Evolutionary conservation across 2,888 invertebrate genomes (phyloP), one percentile per base, ranked within the genome.

Genomic region (Chloromyia formosa): DNA sequence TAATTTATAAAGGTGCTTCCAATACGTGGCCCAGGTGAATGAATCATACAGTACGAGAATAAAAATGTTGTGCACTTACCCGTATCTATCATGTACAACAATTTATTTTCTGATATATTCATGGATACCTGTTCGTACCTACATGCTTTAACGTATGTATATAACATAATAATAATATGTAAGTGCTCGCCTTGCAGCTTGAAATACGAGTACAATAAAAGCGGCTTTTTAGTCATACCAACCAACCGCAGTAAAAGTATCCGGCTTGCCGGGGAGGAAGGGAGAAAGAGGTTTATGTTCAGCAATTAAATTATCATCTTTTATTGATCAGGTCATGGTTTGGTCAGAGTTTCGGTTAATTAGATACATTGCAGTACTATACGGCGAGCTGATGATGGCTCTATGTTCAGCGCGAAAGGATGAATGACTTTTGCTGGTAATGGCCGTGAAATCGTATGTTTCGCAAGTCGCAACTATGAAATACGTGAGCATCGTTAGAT

Each of bases 241-340:
- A 35, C 27, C 2, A 35, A 35, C 3, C 27, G 27, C 27, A 35
- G 27, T 35, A 7, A 7, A 35, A 35, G 7, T 35, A 35, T 35
- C 27, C 27, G 27, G 27, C 27, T 35, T 35, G 27, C 5, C 2
- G 2, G 5, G 12, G 2, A n/a, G 27, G 22, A 2, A 5, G 5
- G 12, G 2, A n/a, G 49, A 49, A 10, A 49, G 16, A 49, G 49
- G 49, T 49, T 49, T 5, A 2, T 49, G 12, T 12, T 49, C 2
- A 49, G 49, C 49, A 10, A n/a, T 49, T 35, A 35, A 35, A 35
- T 35, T 7, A 35, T 35, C 27, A 35, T 35, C 27, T 35, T 35
- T 18, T n/a, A 56, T 56, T 20, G 56, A 56, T 56, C 16, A 56
- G 56, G 56, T 56, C 56, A 56, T 56, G 56, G 56, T 56, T 56